Conservation (phyloP, 2,888 invertebrate genomes). For the Macrophya annulata region DNA sequence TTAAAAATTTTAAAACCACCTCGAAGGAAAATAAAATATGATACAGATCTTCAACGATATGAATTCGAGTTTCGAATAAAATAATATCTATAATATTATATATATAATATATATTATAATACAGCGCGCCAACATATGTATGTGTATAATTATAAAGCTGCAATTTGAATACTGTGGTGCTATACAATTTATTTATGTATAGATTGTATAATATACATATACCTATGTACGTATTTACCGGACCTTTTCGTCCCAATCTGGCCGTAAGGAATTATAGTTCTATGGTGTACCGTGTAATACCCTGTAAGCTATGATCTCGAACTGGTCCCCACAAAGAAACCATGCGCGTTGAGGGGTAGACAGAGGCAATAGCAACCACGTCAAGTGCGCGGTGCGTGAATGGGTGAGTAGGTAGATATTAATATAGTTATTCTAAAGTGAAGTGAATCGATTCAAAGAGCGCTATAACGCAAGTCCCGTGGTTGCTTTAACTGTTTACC, state of each 20-base stretch:
- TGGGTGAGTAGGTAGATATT: not conserved
- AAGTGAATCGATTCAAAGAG: not conserved
- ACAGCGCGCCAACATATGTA: constrained; percentile 60
- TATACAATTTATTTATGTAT: constrained; percentile 63
- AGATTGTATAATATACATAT: not conserved
- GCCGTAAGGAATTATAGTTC: constrained; percentile 5
- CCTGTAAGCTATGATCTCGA: constrained; percentile 5
- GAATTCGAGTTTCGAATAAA: constrained; percentile 68
- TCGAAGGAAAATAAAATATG: not conserved
- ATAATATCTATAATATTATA: constrained; percentile 67
- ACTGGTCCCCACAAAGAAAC: not conserved
- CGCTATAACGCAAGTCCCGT: not conserved
- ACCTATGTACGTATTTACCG: not conserved
- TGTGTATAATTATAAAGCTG: constrained; percentile 75
- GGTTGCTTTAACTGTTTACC: not conserved
- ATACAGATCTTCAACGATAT: constrained; percentile 21
- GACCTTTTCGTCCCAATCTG: not conserved
- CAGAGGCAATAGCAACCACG: not conserved
- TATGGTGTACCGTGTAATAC: not conserved
- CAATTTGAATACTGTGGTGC: constrained; percentile 78
- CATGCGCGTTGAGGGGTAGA: not conserved
- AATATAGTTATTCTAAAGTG: not conserved
- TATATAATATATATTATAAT: constrained; percentile 28
- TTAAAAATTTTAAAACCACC: not conserved
- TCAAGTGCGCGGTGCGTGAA: not conserved